A percentile compares a stretch with the other conserved stretches of the same genome.
Evolutionary conservation across 2,888 invertebrate species (phyloP).

Genomic region (Thecocarcelia acutangulata): DNA sequence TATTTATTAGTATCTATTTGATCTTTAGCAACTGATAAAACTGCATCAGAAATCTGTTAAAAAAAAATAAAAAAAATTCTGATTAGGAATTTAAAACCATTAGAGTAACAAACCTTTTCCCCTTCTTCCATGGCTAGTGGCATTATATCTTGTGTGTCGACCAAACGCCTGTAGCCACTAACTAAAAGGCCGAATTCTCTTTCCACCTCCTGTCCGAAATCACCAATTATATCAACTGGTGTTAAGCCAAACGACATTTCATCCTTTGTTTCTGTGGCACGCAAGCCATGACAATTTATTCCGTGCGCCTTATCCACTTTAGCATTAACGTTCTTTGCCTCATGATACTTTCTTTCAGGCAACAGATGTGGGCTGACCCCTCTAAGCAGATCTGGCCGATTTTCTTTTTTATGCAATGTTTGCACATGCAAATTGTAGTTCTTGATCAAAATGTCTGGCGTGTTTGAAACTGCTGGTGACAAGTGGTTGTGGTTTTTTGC

Average conservation of each 20-base stretch:
- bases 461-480: slow-evolving; percentile 70
- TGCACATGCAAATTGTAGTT: slow-evolving; percentile 71
- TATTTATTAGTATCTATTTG: slow-evolving; percentile 69
- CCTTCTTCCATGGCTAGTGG: slow-evolving; percentile 53
- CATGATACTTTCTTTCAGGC: slow-evolving; percentile 51
- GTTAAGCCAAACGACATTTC: slow-evolving; percentile 74
- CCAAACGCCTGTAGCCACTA: slow-evolving; percentile 76
- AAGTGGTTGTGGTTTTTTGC: slow-evolving; percentile 56
- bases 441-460: slow-evolving; percentile 78
- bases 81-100: not conserved
- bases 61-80: not conserved
- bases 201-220: slow-evolving; percentile 79
- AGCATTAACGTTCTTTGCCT: slow-evolving; percentile 26
- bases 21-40: slow-evolving; percentile 73
- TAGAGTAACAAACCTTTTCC: slow-evolving; percentile 33
- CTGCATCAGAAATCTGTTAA: slow-evolving; percentile 71
- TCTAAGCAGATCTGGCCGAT: slow-evolving; percentile 77
- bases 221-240: slow-evolving; percentile 79
- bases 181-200: slow-evolving; percentile 79
- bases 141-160: slow-evolving; percentile 57
- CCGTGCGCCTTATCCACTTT: slow-evolving; percentile 38
- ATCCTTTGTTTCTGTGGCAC: slow-evolving; percentile 69
- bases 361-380: slow-evolving; percentile 74
- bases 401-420: slow-evolving; percentile 69
- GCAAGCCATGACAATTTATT: slow-evolving; percentile 52